Conservation (phyloP, 2,888 invertebrate species). For the Creontiades dilutus region DNA sequence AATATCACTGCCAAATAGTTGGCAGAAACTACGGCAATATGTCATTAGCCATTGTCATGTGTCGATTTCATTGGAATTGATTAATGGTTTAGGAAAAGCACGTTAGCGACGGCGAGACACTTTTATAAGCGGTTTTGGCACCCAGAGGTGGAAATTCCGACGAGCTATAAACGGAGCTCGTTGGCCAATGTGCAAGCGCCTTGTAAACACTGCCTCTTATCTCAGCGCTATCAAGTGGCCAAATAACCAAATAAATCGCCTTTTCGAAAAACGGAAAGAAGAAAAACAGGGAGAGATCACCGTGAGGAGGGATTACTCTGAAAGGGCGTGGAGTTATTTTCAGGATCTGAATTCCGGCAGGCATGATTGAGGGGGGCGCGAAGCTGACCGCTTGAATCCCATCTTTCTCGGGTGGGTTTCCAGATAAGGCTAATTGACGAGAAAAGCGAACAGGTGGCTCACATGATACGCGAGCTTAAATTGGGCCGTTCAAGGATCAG, state of each 20-base stretch:
- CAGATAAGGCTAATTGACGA: background rate
- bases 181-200: conserved; percentile 12
- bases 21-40: too few species aligned
- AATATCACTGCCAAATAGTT: too few species aligned
- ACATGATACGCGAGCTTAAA: too few species aligned
- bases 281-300: background rate
- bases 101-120: background rate
- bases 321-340: background rate
- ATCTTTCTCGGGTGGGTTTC: background rate
- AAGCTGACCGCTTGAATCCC: background rate
- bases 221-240: background rate
- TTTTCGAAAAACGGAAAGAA: background rate
- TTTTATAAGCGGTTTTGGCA: background rate
- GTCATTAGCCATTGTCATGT: background rate
- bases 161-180: conserved; percentile 3
- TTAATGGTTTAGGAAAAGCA: background rate
- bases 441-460: background rate
- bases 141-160: background rate
- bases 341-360: background rate
- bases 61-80: conserved; percentile 12
- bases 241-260: background rate
- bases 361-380: background rate
- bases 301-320: background rate
- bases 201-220: conserved; percentile 2
- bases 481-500: too few species aligned